These are phyloP conservation scores for Rafetus swinhoei DNA, from an alignment of 2,113 vertebrate genomes.

Conservation along the genomic window DNA sequence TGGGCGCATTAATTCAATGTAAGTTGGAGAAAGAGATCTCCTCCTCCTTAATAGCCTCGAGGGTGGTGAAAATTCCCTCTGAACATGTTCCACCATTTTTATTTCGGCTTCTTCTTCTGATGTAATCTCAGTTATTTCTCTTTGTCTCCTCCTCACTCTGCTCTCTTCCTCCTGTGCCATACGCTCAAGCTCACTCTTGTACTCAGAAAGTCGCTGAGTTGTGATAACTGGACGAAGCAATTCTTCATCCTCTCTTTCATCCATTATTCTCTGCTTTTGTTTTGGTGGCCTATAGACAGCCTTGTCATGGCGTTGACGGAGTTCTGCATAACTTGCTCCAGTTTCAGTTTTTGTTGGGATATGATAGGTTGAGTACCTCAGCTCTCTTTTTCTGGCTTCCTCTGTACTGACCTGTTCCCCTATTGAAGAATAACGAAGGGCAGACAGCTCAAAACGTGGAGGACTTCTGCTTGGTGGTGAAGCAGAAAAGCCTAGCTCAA, in stretches of 20 bases:
- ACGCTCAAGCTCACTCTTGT: slow-evolving; percentile 89
- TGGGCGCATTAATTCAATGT: slow-evolving; percentile 93
- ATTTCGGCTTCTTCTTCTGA: slow-evolving; percentile 82
- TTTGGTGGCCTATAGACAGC: slow-evolving; percentile 85
- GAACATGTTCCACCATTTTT: slow-evolving; percentile 80
- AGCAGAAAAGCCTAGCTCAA: slow-evolving; percentile 93
- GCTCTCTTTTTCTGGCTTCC: slow-evolving; percentile 81
- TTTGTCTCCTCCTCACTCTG: slow-evolving; percentile 81
- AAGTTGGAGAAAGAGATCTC: slow-evolving; percentile 94
- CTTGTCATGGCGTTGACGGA: slow-evolving; percentile 90
- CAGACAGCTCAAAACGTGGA: slow-evolving; percentile 91
- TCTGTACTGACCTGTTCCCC: slow-evolving; percentile 79
- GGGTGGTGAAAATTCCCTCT: slow-evolving; percentile 79
- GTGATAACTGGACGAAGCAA: slow-evolving; percentile 89
- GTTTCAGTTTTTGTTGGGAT: slow-evolving; percentile 92
- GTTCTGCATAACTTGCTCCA: slow-evolving; percentile 88
- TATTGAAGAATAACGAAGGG: slow-evolving; percentile 87
- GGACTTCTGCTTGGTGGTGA: slow-evolving; percentile 95
- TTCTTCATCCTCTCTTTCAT: slow-evolving; percentile 93
- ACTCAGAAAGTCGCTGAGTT: slow-evolving; percentile 85
- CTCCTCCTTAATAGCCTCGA: slow-evolving; percentile 88
- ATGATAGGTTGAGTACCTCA: slow-evolving; percentile 88
- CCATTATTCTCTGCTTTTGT: slow-evolving; percentile 89
- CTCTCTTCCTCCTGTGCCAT: slow-evolving; percentile 91
- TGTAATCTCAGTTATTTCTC: slow-evolving; percentile 79